These are phyloP conservation scores for Aurelia sp. DNA, from an alignment of 30 jellyfish, hydroid and myxozoan species.

Conservation along the genomic window DNA sequence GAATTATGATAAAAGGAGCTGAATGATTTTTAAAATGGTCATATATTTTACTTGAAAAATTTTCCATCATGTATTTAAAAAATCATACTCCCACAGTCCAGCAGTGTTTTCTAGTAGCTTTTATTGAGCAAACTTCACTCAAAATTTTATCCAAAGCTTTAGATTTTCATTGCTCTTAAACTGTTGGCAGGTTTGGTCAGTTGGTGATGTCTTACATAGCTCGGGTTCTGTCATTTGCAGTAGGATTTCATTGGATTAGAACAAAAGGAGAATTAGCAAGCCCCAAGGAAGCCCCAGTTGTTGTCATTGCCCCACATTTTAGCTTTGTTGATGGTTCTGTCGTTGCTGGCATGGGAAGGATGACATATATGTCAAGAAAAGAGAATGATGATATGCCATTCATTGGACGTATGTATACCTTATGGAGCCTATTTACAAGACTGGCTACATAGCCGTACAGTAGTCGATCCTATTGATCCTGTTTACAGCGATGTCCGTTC, in stretches of 20 bases:
- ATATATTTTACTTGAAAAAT: too few relatives aligned
- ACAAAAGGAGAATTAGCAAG: constrained; percentile 85
- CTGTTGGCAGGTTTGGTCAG: constrained; percentile 78
- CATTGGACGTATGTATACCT: constrained; percentile 79
- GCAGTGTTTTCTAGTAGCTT: too few relatives aligned
- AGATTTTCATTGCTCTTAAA: background rate
- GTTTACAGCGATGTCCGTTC: too few relatives aligned
- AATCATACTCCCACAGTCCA: too few relatives aligned
- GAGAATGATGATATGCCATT: constrained; percentile 77
- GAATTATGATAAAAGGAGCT: too few relatives aligned
- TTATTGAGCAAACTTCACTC: too few relatives aligned
- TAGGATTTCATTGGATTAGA: constrained; percentile 82
- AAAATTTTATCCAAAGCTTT: too few relatives aligned
- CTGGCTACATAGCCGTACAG: too few relatives aligned
- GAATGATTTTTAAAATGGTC: too few relatives aligned
- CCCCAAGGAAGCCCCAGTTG: constrained; percentile 91
- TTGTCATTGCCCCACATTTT: constrained; percentile 91
- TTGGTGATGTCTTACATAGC: constrained; percentile 44
- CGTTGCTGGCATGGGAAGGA: constrained; percentile 24
- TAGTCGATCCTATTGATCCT: too few relatives aligned
- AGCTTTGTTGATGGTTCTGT: constrained; percentile 81
- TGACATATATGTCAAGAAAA: constrained; percentile 77
- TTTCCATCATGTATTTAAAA: too few relatives aligned
- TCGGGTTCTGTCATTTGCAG: constrained; percentile 38
- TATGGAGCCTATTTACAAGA: background rate